Percentiles rank a stretch among this genome's conserved stretches.
phyloP scores from a whole-genome alignment of 2,113 vertebrate genomes.

The Callipepla californica region DNA sequence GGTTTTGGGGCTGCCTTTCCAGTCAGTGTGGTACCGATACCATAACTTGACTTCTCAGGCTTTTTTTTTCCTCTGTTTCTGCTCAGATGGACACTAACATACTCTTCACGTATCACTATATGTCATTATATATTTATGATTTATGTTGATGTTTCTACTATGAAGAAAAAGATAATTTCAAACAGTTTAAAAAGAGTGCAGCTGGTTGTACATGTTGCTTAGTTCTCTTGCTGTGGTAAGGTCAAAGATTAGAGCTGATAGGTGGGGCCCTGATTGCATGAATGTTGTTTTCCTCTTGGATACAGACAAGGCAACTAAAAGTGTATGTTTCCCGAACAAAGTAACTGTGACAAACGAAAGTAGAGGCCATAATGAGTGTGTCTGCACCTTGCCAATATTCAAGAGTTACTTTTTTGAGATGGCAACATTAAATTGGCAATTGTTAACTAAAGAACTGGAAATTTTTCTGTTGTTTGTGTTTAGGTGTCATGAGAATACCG shows the following conservation, averaged over 20 bases:
- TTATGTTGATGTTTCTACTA: neutral
- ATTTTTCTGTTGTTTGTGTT: slow-evolving; percentile 45
- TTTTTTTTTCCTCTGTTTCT: neutral
- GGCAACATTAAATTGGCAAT: slow-evolving; percentile 23
- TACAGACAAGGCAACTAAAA: neutral
- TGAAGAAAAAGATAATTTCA: neutral
- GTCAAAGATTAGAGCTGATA: neutral
- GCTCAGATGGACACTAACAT: neutral
- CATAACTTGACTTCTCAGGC: neutral
- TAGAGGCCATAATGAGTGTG: slow-evolving; percentile 16
- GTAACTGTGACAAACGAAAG: slow-evolving; percentile 27
- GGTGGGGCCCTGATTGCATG: neutral
- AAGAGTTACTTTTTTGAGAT: slow-evolving; percentile 2
- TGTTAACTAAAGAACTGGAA: slow-evolving; percentile 1
- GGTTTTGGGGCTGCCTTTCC: neutral
- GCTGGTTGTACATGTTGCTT: neutral
- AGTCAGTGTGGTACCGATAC: neutral
- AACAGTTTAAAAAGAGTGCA: neutral
- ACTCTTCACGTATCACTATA: neutral
- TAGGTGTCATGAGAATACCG: slow-evolving; percentile 41
- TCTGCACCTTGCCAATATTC: slow-evolving; percentile 26
- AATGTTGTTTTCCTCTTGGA: neutral
- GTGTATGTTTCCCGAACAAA: neutral
- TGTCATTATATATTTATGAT: neutral
- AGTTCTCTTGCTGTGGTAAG: neutral